Conservation (phyloP, 1,140 invertebrate species). For the Panagrolaimus sp. region DNA sequence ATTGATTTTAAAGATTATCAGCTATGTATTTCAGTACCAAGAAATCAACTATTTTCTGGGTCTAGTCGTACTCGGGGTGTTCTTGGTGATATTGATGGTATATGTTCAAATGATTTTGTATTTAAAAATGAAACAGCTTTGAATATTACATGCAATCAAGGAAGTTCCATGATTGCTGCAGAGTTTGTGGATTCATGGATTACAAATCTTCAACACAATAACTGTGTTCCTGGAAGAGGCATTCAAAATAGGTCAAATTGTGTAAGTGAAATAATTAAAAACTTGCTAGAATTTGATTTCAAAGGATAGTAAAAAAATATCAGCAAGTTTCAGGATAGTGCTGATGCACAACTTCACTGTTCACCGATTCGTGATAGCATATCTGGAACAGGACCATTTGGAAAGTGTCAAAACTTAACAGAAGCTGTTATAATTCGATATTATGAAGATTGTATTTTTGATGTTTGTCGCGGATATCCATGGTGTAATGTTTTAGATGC, state of each 20-base stretch:
- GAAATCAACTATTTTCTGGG: not conserved
- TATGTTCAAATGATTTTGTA: not conserved
- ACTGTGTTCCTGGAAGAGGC: not conserved
- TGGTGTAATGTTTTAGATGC: not conserved
- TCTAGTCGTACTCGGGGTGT: not conserved
- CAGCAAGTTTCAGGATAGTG: no score
- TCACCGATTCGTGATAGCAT: not conserved
- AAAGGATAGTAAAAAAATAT: no score
- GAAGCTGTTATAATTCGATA: not conserved
- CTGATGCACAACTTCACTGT: not conserved
- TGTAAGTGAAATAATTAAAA: no score
- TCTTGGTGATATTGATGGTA: not conserved
- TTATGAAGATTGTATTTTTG: not conserved
- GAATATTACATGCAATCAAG: not conserved
- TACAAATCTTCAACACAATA: not conserved
- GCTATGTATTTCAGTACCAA: not conserved
- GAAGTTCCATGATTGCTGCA: not conserved
- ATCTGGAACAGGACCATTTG: not conserved
- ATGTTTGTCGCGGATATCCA: not conserved
- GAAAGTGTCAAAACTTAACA: not conserved
- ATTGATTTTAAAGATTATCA: not conserved
- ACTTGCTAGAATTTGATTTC: no score
- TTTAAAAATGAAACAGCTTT: not conserved
- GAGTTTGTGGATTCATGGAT: not conserved
- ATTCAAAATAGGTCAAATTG: not conserved